phyloP scores from a whole-genome alignment of 2,888 invertebrate species.

The Hirtodrosophila cameraria region DNA sequence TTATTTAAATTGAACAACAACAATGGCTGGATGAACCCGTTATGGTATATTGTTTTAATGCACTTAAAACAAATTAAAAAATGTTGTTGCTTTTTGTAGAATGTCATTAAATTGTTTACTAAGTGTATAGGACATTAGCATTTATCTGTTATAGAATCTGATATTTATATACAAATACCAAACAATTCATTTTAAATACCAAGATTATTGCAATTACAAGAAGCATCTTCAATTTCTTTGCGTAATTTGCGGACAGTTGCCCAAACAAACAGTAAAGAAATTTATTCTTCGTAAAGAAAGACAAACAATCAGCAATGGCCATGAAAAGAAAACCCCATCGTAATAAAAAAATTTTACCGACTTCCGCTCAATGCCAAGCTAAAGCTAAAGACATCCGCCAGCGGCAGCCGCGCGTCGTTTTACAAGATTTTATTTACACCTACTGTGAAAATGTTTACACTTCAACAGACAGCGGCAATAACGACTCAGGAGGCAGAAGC shows the following conservation, averaged over 20 bases:
- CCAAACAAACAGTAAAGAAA: constrained; percentile 24
- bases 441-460: constrained; percentile 78
- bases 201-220: constrained; percentile 20
- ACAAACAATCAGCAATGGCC: constrained; percentile 45
- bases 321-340: constrained; percentile 18
- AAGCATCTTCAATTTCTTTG: constrained; percentile 20
- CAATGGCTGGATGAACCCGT: too few relatives aligned
- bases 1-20: neutral
- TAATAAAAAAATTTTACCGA: constrained; percentile 58
- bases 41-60: constrained; percentile 6
- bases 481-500: constrained; percentile 29
- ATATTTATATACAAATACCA: constrained; percentile 1
- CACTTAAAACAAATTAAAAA: neutral
- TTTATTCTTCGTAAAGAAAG: constrained; percentile 13
- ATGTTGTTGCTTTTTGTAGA: constrained; percentile 4
- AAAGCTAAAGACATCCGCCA: constrained; percentile 32
- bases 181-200: neutral
- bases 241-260: constrained; percentile 46
- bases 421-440: constrained; percentile 79
- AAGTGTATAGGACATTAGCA: constrained; percentile 24
- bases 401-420: constrained; percentile 44
- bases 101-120: constrained; percentile 13
- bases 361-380: constrained; percentile 53
- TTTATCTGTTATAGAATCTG: constrained; percentile 13
- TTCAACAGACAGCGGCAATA: constrained; percentile 69